These are phyloP conservation scores for Mixornis gularis DNA, from an alignment of 2,113 vertebrate species.

Conservation along the genomic window DNA sequence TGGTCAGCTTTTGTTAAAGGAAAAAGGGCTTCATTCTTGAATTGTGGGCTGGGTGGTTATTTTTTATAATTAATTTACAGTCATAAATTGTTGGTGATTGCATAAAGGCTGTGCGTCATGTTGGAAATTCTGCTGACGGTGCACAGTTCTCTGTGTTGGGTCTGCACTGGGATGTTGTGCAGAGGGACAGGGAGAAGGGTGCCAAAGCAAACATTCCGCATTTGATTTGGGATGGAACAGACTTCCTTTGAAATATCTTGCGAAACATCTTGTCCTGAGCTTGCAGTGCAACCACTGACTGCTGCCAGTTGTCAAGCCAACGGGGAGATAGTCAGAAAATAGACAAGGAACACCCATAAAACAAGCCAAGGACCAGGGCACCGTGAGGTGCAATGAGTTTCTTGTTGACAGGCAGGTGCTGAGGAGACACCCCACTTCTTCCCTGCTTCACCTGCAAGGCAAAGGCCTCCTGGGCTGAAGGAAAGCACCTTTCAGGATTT, in stretches of 20 bases:
- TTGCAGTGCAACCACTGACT: neutral
- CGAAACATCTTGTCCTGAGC: conserved; percentile 7
- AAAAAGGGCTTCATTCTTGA: conserved; percentile 20
- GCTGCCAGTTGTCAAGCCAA: conserved; percentile 22
- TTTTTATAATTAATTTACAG: conserved; percentile 21
- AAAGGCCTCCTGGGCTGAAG: neutral
- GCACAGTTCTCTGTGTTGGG: neutral
- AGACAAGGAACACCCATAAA: neutral
- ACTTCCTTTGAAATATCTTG: conserved; percentile 40
- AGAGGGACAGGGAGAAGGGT: neutral
- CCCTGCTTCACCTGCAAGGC: neutral
- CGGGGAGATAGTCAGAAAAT: neutral
- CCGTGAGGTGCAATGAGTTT: fast-evolving
- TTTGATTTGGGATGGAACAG: conserved; percentile 43
- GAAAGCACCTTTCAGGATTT: neutral
- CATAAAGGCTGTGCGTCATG: conserved; percentile 9
- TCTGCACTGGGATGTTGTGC: neutral
- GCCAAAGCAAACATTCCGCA: conserved; percentile 46
- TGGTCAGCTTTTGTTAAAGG: conserved; percentile 11
- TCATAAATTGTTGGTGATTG: conserved; percentile 6
- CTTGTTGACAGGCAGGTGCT: neutral
- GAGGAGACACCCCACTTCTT: neutral
- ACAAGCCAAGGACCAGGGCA: neutral
- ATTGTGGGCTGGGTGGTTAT: conserved; percentile 1
- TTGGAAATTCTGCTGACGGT: conserved; percentile 32